Evolutionary conservation across 2,888 invertebrate genomes (phyloP).

Genomic region (Nebria salina): DNA sequence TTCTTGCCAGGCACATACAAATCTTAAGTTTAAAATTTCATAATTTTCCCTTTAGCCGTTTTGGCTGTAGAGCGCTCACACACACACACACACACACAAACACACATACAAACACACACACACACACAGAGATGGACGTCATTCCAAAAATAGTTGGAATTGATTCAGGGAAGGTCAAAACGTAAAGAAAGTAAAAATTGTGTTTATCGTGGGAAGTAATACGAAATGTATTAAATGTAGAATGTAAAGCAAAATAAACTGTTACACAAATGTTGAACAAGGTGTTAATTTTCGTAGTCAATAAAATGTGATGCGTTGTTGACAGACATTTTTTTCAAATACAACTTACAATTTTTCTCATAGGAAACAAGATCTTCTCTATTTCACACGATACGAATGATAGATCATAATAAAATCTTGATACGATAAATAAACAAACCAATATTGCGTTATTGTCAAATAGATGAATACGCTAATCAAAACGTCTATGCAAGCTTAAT

Average conservation of each 20-base stretch:
- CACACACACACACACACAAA: too few relatives aligned
- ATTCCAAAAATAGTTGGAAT: too few relatives aligned
- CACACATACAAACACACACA: too few relatives aligned
- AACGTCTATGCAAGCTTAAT: neutral
- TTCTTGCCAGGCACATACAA: too few relatives aligned
- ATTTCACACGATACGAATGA: neutral
- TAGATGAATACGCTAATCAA: neutral
- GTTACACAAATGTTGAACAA: neutral
- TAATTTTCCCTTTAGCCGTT: too few relatives aligned
- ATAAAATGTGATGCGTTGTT: neutral
- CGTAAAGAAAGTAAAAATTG: neutral
- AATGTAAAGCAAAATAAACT: constrained; percentile 1
- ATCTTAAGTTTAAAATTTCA: too few relatives aligned
- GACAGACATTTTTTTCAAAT: neutral
- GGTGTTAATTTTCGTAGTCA: neutral
- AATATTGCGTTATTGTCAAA: neutral
- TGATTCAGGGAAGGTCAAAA: too few relatives aligned
- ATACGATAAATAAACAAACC: neutral
- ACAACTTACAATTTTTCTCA: neutral
- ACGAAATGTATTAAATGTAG: neutral
- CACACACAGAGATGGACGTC: too few relatives aligned
- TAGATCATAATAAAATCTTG: neutral
- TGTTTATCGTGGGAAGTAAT: neutral
- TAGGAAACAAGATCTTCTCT: neutral
- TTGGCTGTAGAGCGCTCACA: too few relatives aligned